Base-by-base conservation (phyloP, 2,888 invertebrate genomes). In the Trachelus troglodyta region DNA sequence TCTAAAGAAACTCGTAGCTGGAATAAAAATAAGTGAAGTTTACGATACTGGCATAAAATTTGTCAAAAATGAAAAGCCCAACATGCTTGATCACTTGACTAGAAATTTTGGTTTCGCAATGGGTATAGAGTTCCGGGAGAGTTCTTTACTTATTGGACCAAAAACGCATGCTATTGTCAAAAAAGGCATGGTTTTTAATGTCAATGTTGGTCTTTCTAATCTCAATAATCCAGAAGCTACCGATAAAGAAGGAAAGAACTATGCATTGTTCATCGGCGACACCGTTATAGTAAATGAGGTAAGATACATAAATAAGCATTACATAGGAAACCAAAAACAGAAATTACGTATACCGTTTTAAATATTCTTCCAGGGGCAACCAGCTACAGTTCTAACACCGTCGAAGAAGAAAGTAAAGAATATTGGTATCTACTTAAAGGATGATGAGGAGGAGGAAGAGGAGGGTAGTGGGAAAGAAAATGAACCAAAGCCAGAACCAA, bases 71-170 rank as follows among this genome's bases (percentile, higher is more conserved):
- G 96, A 98, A 85, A 96, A 97, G 88, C 96, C 98, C 0, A 94
- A 94, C 79, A 93, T 99, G 84, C 93, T 96, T 0, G 97, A 98
- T 78, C 97, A 97, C 90, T 93, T 99, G 77, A 98, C 98, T 0
- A 99, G 98, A 92, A 97, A 95, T 85, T 97, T 98, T 92, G 99
- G 99, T 9, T 99, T 99, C 93, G 98, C 95, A 0, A 99, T 97
- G 95, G 99, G 99, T 11, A 97, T 99, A 85, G 99, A 99, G 91
- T 99, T 99, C 91, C 95, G 99, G 78, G 99, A 99, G 92, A 97
- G 97, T 85, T 97, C 98, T 0, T 93, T 99, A 78, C 94, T 98
- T 0, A 97, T 99, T 88, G 97, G 97, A 0, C 96, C 97, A 1
- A 99, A 99, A 93, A 97, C 96, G 23, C 94, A 94, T 71, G 94